phyloP scores from a whole-genome alignment of 2,888 invertebrate genomes.

The Cactoblastis cactorum region DNA sequence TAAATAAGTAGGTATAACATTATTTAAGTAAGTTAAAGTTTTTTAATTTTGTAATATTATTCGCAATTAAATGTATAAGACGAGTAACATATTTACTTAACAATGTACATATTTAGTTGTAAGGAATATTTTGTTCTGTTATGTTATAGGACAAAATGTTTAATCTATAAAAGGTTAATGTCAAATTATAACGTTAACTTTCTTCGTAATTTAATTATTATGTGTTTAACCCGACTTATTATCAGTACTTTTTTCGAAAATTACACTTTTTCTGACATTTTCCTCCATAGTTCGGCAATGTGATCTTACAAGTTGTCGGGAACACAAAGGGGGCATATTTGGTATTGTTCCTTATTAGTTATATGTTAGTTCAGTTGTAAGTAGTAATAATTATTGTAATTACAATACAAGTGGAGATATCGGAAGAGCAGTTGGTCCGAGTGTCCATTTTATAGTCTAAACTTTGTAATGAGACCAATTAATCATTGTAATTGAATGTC shows the following conservation, averaged over 20 bases:
- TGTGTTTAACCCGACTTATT: not conserved
- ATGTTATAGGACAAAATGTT: too few relatives aligned
- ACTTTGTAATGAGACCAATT: conserved; percentile 2
- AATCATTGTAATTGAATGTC: conserved; percentile 3
- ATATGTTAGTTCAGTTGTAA: not conserved
- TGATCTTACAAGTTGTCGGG: not conserved
- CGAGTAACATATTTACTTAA: too few relatives aligned
- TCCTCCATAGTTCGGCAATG: not conserved
- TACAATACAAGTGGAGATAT: not conserved
- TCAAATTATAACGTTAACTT: not conserved
- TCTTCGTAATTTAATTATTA: not conserved
- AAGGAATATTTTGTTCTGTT: too few relatives aligned
- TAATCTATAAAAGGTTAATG: not conserved
- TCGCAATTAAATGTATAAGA: too few relatives aligned
- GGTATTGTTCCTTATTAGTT: not conserved
- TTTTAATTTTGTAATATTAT: too few relatives aligned
- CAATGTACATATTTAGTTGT: too few relatives aligned
- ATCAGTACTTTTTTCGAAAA: not conserved
- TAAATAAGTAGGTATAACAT: too few relatives aligned
- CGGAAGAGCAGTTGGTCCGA: not conserved
- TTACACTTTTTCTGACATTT: not conserved
- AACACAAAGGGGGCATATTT: not conserved
- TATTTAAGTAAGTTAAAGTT: too few relatives aligned
- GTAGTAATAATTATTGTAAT: conserved; percentile 2
- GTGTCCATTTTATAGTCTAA: not conserved